Evolutionary conservation across 2,113 vertebrate species (phyloP).

Genomic region (Plecturocebus donacophilus): DNA sequence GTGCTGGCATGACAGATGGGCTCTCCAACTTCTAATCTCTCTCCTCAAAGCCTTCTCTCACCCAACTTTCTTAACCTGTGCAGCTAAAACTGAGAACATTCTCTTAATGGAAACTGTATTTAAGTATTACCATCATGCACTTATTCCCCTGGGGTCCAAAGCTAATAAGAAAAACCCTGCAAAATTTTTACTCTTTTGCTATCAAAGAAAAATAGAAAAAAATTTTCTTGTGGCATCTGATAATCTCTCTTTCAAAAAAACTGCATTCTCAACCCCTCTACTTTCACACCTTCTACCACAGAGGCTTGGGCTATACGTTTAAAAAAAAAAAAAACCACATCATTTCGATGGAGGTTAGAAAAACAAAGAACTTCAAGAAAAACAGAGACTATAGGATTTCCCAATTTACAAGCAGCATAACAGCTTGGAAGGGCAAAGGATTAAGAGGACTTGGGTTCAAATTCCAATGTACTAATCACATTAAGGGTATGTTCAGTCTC

Average conservation of each 20-base stretch:
- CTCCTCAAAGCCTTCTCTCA: not conserved
- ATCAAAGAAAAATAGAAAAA: not conserved
- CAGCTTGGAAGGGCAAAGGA: not conserved
- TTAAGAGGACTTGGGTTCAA: constrained; percentile 33
- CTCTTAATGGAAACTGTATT: not conserved
- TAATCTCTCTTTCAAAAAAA: constrained; percentile 27
- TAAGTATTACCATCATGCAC: not conserved
- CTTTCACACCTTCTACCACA: not conserved
- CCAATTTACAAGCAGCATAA: not conserved
- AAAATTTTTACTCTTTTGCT: not conserved
- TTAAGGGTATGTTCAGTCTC: not conserved
- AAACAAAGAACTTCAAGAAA: not conserved
- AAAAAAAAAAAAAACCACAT: not conserved
- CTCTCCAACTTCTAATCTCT: not conserved
- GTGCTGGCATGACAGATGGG: not conserved
- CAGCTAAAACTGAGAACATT: not conserved
- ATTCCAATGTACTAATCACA: constrained; percentile 27
- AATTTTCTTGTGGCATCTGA: not conserved
- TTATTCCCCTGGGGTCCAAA: not conserved
- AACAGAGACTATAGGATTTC: not conserved
- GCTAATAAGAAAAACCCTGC: not conserved
- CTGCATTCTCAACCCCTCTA: not conserved
- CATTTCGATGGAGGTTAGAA: not conserved
- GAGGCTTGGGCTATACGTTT: not conserved
- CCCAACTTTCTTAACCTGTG: not conserved